A percentile compares a stretch with the other conserved stretches of the same genome.
These are phyloP conservation scores for Agriopis aurantiaria DNA, from an alignment of 2,888 invertebrate genomes.

Conservation along the genomic window DNA sequence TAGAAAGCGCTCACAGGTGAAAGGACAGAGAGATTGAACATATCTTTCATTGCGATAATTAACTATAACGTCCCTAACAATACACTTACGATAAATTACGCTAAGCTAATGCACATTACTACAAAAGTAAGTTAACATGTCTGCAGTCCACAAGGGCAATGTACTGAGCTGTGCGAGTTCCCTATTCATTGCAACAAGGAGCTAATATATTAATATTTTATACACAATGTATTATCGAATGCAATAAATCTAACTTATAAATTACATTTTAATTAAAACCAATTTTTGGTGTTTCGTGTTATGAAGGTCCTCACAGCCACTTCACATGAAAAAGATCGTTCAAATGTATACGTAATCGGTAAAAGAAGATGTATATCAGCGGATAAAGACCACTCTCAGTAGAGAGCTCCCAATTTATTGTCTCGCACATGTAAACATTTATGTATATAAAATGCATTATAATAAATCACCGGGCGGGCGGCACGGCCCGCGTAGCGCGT, in stretches of 20 bases:
- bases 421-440: constrained; percentile 77
- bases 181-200: constrained; percentile 58
- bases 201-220: constrained; percentile 59
- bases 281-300: constrained; percentile 74
- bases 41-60: constrained; percentile 60
- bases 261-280: constrained; percentile 69
- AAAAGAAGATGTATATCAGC: constrained; percentile 56
- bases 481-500: constrained; percentile 28
- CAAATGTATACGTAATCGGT: constrained; percentile 59
- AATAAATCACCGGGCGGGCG: constrained; percentile 55
- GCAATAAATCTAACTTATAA: constrained; percentile 72
- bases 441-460: constrained; percentile 63
- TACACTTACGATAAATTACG: constrained; percentile 83
- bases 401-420: constrained; percentile 78
- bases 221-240: constrained; percentile 66
- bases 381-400: constrained; percentile 53
- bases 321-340: constrained; percentile 67
- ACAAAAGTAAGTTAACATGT: constrained; percentile 76
- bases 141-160: constrained; percentile 75
- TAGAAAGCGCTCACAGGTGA: constrained; percentile 78
- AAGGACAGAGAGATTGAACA: constrained; percentile 67
- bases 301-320: constrained; percentile 82
- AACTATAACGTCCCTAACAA: constrained; percentile 75
- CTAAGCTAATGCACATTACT: constrained; percentile 81
- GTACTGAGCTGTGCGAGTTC: constrained; percentile 81